Evolutionary conservation across 2,113 vertebrate genomes (phyloP), one percentile per base, ranked within the genome.

Genomic region (Carlito syrichta): DNA sequence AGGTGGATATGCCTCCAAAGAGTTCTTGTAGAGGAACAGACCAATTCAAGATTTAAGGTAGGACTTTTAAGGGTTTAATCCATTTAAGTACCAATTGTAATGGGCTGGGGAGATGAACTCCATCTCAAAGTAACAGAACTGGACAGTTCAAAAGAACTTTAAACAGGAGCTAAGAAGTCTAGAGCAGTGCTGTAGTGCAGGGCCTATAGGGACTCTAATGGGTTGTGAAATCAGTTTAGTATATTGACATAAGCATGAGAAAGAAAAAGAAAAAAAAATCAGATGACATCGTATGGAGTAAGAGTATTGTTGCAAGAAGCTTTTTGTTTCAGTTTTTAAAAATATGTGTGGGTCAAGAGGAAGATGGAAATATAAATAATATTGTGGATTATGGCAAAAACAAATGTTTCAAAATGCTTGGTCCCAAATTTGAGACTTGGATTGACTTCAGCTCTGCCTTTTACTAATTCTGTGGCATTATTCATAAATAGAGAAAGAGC

Each of bases 221-320:
- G 89, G 48, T 76, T 95, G 95, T 50, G 30, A 71, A 48, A 71
- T 94, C 79, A 83, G 54, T 78, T 96, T 87, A n/a, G 50, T 73
- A 56, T 27, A 45, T 63, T 62, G 62, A 48, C 56, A 19, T 82
- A 79, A 88, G 43, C 52, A 17, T 56, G 60, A 63, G 58, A 43
- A 79, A 84, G 62, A 68, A 54, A 43, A 83, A 77, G 13, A 50
- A 77, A 62, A 84, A 84, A 71, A 13, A 30, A 63, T 22, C 27
- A 35, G 43, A 85, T 50, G 54, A 83, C 50, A 45, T 86, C 32
- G 43, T 84, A 1, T 74, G 40, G n/a, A 68, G 8, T 73, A 60
- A 95, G 56, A 92, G n/a, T 85, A 81, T 93, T 86, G 35, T 40
- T 91, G 89, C 43, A 77, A 60, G 66, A 83, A 77, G 38, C 22